Conservation (phyloP, 2,888 invertebrate genomes). For the Conops quadrifasciatus region DNA sequence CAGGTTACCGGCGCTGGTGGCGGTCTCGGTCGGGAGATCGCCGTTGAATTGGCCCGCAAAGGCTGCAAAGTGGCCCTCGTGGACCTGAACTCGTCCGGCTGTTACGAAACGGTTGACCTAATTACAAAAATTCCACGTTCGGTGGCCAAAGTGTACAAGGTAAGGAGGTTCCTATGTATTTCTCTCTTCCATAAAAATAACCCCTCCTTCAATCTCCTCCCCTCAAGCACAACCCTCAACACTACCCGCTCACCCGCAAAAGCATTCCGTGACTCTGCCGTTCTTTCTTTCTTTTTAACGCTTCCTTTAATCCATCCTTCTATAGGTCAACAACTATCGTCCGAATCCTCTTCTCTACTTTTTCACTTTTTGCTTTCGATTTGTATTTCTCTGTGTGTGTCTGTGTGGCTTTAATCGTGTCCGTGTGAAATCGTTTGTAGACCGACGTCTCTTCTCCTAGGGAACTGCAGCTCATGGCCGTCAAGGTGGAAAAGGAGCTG, state of each 20-base stretch:
- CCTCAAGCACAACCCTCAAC: background rate
- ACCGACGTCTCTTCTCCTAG: slow-evolving; percentile 63
- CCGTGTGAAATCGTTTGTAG: slow-evolving; percentile 43
- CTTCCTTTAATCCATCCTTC: background rate
- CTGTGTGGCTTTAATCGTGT: slow-evolving; percentile 7
- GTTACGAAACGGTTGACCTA: slow-evolving; percentile 60
- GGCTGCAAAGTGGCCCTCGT: slow-evolving; percentile 65
- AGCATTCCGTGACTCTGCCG: background rate
- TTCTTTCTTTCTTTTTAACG: background rate
- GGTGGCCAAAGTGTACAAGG: slow-evolving; percentile 61
- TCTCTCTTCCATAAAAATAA: background rate
- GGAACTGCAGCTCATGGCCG: slow-evolving; percentile 58
- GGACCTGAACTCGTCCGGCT: slow-evolving; percentile 62
- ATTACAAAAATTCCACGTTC: slow-evolving; percentile 59
- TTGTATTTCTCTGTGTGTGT: background rate
- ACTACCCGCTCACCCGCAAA: background rate
- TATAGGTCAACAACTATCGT: background rate
- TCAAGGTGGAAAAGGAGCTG: slow-evolving; percentile 60
- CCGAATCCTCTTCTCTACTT: background rate
- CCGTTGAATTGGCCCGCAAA: slow-evolving; percentile 61
- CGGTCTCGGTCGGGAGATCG: slow-evolving; percentile 66
- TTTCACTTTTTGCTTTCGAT: background rate
- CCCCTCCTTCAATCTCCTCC: background rate
- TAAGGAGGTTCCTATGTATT: slow-evolving; percentile 39
- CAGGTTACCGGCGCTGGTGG: slow-evolving; percentile 67